phyloP scores from a whole-genome alignment of 2,113 vertebrate genomes.

The Riparia riparia region DNA sequence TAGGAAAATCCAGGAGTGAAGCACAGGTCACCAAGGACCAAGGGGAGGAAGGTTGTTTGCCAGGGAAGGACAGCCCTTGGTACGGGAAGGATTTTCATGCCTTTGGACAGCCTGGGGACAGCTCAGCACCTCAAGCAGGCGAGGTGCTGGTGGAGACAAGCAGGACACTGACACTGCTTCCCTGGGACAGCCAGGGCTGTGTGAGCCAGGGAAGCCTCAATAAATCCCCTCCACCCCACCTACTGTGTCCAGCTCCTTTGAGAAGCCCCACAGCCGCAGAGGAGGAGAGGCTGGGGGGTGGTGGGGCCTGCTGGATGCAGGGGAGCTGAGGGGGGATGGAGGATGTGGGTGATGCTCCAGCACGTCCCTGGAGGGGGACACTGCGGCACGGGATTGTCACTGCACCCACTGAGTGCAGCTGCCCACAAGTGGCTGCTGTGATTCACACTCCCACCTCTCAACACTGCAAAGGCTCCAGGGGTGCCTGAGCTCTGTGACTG shows the following conservation, averaged over 20 bases:
- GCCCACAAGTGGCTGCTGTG: background rate
- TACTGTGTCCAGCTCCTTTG: background rate
- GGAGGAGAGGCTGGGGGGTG: background rate
- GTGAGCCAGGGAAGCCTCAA: background rate
- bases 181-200: background rate
- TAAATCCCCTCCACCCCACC: background rate
- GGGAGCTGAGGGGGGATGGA: background rate
- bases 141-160: background rate
- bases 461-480: accelerated
- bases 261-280: background rate
- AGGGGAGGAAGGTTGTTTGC: background rate
- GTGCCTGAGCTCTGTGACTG: background rate
- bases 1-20: background rate
- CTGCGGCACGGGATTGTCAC: accelerated
- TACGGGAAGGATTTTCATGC: background rate
- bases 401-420: accelerated
- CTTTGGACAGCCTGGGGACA: background rate
- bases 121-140: background rate
- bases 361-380: background rate
- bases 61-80: background rate
- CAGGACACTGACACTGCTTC: background rate
- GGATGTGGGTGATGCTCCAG: accelerated
- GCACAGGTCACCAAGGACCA: background rate
- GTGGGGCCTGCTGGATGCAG: background rate
- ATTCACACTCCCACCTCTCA: accelerated